Conservation (phyloP, 2,113 vertebrate species). For the Ptychochromis oligacanthus region DNA sequence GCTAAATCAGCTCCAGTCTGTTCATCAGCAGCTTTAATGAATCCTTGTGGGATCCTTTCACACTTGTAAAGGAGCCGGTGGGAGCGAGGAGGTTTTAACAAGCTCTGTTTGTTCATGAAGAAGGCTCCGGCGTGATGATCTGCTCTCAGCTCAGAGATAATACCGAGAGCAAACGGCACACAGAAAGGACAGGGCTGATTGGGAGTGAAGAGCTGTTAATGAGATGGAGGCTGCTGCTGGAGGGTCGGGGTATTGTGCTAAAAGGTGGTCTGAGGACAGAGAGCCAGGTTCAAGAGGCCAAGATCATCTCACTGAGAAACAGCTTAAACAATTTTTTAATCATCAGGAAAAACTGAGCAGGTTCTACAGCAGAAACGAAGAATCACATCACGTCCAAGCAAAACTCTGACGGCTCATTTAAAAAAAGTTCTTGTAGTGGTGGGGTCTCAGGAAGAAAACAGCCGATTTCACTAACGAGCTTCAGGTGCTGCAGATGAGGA, state of each 20-base stretch:
- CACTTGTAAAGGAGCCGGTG: constrained; percentile 20
- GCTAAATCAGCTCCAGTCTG: not conserved
- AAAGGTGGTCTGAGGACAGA: not conserved
- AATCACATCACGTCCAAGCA: not conserved
- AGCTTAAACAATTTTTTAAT: not conserved
- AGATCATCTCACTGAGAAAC: not conserved
- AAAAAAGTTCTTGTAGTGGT: not conserved
- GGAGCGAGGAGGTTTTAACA: constrained; percentile 52
- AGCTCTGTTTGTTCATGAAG: constrained; percentile 68
- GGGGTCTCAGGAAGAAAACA: not conserved
- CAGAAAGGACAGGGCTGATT: constrained; percentile 29
- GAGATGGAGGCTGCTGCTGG: constrained; percentile 17
- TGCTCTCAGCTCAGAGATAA: constrained; percentile 63
- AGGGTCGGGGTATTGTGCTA: not conserved
- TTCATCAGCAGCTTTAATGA: constrained; percentile 64
- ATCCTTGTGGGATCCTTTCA: constrained; percentile 65
- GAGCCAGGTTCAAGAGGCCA: constrained; percentile 5
- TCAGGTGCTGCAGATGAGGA: not conserved
- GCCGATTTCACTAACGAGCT: not conserved
- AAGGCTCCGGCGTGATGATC: constrained; percentile 54
- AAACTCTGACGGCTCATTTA: not conserved
- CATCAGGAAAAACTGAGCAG: not conserved
- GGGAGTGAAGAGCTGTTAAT: constrained; percentile 30
- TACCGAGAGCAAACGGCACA: constrained; percentile 35
- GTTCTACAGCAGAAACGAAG: not conserved